Evolutionary conservation across 2,888 invertebrate species (phyloP).

Genomic region (Linyphia triangularis): DNA sequence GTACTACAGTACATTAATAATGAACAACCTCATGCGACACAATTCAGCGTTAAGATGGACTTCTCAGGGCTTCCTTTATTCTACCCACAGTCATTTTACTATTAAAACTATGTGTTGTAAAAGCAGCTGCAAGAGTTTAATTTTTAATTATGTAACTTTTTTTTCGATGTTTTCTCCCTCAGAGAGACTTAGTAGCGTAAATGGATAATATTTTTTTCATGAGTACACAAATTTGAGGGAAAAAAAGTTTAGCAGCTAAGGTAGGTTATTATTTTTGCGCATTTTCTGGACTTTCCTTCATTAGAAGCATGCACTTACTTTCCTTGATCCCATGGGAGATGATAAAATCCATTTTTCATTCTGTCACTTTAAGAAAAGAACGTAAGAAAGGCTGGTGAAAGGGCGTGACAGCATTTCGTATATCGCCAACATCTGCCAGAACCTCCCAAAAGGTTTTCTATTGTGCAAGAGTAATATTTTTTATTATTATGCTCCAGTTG

Average conservation of each 20-base stretch:
- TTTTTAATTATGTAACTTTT: background rate
- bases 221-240: background rate
- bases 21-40: no score
- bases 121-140: no score
- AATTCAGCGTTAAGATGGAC: no score
- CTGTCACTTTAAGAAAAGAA: conserved; percentile 59
- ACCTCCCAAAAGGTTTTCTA: conserved; percentile 23
- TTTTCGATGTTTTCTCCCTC: background rate
- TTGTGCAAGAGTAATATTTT: conserved; percentile 17
- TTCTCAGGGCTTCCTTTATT: no score
- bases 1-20: no score
- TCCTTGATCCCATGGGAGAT: conserved; percentile 22
- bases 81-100: no score
- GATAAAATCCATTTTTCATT: conserved; percentile 56
- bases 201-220: background rate
- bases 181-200: background rate
- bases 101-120: no score
- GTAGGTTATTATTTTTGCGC: conserved; percentile 29
- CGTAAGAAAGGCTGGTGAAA: conserved; percentile 25
- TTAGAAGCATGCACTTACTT: conserved; percentile 22
- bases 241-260: background rate
- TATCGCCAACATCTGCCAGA: conserved; percentile 57
- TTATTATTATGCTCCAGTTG: background rate
- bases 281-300: background rate
- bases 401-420: conserved; percentile 51